Evolutionary conservation across 2,888 invertebrate species (phyloP).

Genomic region (Shargacucullia verbasci): DNA sequence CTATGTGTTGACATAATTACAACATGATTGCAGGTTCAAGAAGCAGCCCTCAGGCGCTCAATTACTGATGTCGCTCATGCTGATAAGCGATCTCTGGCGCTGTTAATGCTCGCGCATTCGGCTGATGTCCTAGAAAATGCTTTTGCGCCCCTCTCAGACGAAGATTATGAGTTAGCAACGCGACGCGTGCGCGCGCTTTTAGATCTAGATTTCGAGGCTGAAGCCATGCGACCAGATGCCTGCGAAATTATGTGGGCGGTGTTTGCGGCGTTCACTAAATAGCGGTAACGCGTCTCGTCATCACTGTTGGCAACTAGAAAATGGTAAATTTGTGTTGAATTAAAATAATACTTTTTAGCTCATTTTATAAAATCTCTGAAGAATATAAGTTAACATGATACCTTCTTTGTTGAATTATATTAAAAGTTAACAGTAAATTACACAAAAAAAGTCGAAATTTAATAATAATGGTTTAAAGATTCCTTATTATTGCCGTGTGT

Average conservation of each 20-base stretch:
- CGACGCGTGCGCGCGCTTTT: slow-evolving; percentile 98
- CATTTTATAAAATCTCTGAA: slow-evolving; percentile 54
- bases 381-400: slow-evolving; percentile 44
- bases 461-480: slow-evolving; percentile 26
- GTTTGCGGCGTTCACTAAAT: slow-evolving; percentile 99
- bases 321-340: slow-evolving; percentile 56
- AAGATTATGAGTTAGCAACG: slow-evolving; percentile 99
- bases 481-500: slow-evolving; percentile 1
- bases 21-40: slow-evolving; percentile 94
- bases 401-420: slow-evolving; percentile 23
- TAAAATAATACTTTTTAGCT: slow-evolving; percentile 51
- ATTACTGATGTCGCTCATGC: slow-evolving; percentile 99
- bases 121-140: slow-evolving; percentile 99
- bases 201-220: slow-evolving; percentile 98
- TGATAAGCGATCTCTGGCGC: slow-evolving; percentile 97
- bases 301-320: slow-evolving; percentile 58
- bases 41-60: slow-evolving; percentile 98
- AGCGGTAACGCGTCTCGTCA: slow-evolving; percentile 80
- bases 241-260: slow-evolving; percentile 99
- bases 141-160: slow-evolving; percentile 98
- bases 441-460: slow-evolving; percentile 14
- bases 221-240: slow-evolving; percentile 96
- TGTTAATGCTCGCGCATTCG: slow-evolving; percentile 98
- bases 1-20: background rate
- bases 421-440: slow-evolving; percentile 26